Evolutionary conservation across 1,140 invertebrate species (phyloP).

Genomic region (Drosophila equinoxialis): DNA sequence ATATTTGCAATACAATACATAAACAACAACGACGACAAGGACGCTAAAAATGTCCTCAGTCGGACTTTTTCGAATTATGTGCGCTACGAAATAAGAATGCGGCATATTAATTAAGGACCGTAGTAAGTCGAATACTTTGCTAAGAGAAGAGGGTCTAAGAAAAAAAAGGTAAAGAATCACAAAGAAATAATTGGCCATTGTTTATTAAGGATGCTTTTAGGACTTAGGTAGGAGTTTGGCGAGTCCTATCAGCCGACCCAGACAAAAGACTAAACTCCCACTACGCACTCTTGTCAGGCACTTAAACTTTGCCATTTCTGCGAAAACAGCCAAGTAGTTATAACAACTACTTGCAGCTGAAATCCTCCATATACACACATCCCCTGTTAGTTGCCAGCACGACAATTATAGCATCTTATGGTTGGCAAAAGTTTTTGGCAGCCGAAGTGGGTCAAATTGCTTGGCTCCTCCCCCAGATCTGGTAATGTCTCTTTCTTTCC

Average conservation of each 20-base stretch:
- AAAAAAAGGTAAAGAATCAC: too few species aligned
- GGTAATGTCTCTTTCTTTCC: neutral
- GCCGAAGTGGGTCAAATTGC: constrained; percentile 44
- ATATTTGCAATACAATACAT: constrained; percentile 7
- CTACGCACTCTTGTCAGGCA: constrained; percentile 15
- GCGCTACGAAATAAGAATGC: neutral
- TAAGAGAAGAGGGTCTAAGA: too few species aligned
- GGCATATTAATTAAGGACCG: neutral
- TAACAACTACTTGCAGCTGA: constrained; percentile 11
- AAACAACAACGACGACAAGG: neutral
- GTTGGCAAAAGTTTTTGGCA: constrained; percentile 42
- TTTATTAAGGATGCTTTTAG: too few species aligned
- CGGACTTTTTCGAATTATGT: constrained; percentile 8
- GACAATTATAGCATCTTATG: constrained; percentile 19
- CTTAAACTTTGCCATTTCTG: constrained; percentile 32
- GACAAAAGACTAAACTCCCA: constrained; percentile 1
- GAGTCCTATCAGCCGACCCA: neutral
- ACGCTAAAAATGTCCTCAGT: constrained; percentile 11
- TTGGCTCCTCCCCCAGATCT: neutral
- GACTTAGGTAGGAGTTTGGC: neutral
- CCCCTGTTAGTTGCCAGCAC: constrained; percentile 6
- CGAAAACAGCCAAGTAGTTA: constrained; percentile 8
- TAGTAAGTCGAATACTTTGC: too few species aligned
- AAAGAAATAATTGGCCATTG: too few species aligned
- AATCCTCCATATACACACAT: constrained; percentile 25